A percentile compares a stretch with the other conserved stretches of the same genome.
These are phyloP conservation scores for Elachura formosa DNA, from an alignment of 2,113 vertebrate species.

Conservation along the genomic window DNA sequence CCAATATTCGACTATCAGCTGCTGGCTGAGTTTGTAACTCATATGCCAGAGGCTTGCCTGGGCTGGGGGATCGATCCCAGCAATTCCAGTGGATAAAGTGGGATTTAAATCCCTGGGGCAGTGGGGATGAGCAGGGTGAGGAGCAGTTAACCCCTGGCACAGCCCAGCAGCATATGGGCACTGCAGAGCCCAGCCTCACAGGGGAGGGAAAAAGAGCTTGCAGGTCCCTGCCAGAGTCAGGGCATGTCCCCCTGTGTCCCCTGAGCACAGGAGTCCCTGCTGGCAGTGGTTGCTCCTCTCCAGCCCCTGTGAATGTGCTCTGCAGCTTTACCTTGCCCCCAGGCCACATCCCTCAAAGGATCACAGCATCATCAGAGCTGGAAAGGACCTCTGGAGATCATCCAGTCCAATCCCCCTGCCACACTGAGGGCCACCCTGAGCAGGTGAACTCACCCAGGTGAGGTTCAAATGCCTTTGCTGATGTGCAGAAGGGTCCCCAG, in stretches of 20 bases:
- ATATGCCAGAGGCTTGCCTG: background rate
- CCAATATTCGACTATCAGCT: slow-evolving; percentile 22
- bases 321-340: background rate
- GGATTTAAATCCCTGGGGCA: rapidly evolving
- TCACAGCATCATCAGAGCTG: background rate
- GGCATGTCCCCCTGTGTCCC: rapidly evolving
- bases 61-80: background rate
- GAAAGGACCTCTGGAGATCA: background rate
- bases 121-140: background rate
- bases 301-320: background rate
- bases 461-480: too few relatives aligned
- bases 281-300: background rate
- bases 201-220: background rate
- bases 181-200: rapidly evolving
- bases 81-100: rapidly evolving
- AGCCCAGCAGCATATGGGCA: rapidly evolving
- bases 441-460: background rate
- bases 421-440: background rate
- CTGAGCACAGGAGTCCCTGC: background rate
- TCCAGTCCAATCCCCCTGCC: background rate
- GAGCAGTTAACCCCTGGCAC: background rate
- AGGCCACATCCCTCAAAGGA: background rate
- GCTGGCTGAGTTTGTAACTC: background rate
- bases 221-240: rapidly evolving
- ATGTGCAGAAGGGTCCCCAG: background rate